Conservation (phyloP, 2,113 vertebrate species). For the Campylorhamphus procurvoides region DNA sequence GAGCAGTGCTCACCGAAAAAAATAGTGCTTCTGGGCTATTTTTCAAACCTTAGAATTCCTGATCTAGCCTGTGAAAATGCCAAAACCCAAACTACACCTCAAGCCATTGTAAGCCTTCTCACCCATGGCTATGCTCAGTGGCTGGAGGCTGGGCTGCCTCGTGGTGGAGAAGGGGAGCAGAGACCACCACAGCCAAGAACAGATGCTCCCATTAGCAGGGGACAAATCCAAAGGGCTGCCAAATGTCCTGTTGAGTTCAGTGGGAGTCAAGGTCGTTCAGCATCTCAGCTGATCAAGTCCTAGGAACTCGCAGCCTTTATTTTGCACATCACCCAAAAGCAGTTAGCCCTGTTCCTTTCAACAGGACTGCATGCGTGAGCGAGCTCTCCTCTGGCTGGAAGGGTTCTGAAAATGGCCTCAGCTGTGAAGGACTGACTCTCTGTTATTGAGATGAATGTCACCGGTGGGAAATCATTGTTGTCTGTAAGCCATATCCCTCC, state of each 20-base stretch:
- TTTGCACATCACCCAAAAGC: not conserved
- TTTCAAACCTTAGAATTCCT: not conserved
- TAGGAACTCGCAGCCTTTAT: not conserved
- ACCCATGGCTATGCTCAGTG: accelerated
- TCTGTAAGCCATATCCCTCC: not conserved
- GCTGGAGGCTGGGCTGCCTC: not conserved
- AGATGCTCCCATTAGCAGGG: not conserved
- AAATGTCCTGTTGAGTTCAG: not conserved
- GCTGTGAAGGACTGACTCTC: not conserved
- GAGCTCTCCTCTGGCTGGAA: not conserved
- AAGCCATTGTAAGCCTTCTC: not conserved
- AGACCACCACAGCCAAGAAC: not conserved
- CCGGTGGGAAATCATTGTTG: not conserved
- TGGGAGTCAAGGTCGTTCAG: not conserved
- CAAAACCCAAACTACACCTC: not conserved
- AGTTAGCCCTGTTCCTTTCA: not conserved
- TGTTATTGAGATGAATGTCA: not conserved
- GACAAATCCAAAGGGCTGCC: not conserved
- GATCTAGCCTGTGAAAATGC: not conserved
- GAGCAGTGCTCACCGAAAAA: not conserved
- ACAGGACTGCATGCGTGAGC: not conserved
- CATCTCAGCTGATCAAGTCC: not conserved
- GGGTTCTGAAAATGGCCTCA: not conserved
- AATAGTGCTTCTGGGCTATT: not conserved
- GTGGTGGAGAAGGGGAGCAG: accelerated